Conservation (phyloP, 2,797 vertebrate genomes). For the Scarus forsteni region DNA sequence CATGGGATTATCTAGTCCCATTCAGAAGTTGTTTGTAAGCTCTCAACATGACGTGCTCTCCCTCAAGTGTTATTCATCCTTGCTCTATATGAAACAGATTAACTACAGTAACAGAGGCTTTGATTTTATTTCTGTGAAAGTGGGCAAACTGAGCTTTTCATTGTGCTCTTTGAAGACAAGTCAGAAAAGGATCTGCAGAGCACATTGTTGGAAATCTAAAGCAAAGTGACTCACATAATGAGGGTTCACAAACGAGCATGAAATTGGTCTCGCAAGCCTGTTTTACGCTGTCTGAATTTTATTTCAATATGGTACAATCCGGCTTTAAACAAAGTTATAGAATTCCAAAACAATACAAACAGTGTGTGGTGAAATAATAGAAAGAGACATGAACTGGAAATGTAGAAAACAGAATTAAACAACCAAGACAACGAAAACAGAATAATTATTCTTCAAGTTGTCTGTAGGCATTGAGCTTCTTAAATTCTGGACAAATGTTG, state of each 20-base stretch:
- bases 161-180: slow-evolving; percentile 60
- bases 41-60: slow-evolving; percentile 55
- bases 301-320: slow-evolving; percentile 6
- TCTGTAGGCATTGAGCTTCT: neutral
- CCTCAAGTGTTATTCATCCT: slow-evolving; percentile 57
- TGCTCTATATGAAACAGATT: slow-evolving; percentile 74
- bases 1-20: slow-evolving; percentile 64
- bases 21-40: slow-evolving; percentile 68
- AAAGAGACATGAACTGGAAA: slow-evolving; percentile 6
- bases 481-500: slow-evolving; percentile 10
- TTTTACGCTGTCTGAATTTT: neutral
- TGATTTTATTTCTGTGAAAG: slow-evolving; percentile 72
- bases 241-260: slow-evolving; percentile 6
- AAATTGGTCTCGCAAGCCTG: slow-evolving; percentile 15
- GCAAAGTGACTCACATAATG: slow-evolving; percentile 6
- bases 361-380: neutral
- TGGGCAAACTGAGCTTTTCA: slow-evolving; percentile 52
- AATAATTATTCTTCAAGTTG: neutral
- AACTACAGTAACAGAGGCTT: slow-evolving; percentile 60
- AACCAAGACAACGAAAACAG: slow-evolving; percentile 9
- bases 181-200: slow-evolving; percentile 40
- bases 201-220: slow-evolving; percentile 34
- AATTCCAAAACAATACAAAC: neutral
- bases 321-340: neutral
- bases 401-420: slow-evolving; percentile 16